Evolutionary conservation across 2,113 vertebrate genomes (phyloP).

Genomic region (Thunnus maccoyii): DNA sequence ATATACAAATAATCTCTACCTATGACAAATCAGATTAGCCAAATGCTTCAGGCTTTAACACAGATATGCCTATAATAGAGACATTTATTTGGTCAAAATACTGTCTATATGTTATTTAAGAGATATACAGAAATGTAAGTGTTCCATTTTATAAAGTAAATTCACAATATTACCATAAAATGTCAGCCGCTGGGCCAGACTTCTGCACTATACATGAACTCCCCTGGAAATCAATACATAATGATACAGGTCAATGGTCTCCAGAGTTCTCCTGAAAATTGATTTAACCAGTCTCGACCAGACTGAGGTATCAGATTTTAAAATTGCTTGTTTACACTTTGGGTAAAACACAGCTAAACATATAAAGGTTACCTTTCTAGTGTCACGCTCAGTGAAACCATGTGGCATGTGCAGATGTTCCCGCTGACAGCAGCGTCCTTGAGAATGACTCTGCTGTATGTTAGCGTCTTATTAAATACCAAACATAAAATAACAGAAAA

Average conservation of each 20-base stretch:
- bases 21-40: neutral
- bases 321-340: neutral
- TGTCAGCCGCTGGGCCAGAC: neutral
- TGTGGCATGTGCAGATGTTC: neutral
- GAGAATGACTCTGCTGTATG: neutral
- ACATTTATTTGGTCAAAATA: too few relatives aligned
- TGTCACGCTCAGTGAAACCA: neutral
- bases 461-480: neutral
- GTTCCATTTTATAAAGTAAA: neutral
- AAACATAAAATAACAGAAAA: neutral
- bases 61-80: neutral
- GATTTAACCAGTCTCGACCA: neutral
- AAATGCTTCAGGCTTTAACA: neutral
- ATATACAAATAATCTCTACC: too few relatives aligned
- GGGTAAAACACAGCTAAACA: neutral
- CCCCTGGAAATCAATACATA: constrained; percentile 9
- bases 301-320: too few relatives aligned
- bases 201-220: constrained; percentile 17
- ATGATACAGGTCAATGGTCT: neutral
- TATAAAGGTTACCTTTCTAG: neutral
- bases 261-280: constrained; percentile 4
- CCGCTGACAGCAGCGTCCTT: constrained; percentile 9
- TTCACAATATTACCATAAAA: neutral
- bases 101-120: too few relatives aligned
- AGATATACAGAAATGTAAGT: too few relatives aligned